Evolutionary conservation across 2,113 vertebrate genomes (phyloP).

Genomic region (Micromys minutus): DNA sequence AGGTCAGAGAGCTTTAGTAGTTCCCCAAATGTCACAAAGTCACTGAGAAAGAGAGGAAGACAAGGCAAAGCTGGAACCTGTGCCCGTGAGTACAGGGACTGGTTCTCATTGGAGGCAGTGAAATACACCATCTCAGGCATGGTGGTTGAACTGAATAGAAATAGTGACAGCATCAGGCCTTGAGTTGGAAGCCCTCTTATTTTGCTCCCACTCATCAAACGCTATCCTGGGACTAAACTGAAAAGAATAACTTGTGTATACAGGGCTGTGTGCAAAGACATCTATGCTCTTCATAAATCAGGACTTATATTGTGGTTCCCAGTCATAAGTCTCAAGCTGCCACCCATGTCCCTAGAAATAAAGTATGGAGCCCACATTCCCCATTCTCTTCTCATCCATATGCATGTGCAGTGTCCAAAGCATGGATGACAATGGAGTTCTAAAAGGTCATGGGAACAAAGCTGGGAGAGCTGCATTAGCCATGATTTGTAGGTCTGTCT

Average conservation of each 20-base stretch:
- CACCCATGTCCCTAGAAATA: background rate
- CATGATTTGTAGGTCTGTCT: constrained; percentile 68
- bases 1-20: background rate
- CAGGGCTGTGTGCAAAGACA: background rate
- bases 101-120: background rate
- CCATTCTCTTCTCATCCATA: rapidly evolving
- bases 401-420: background rate
- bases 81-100: background rate
- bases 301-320: background rate
- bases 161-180: background rate
- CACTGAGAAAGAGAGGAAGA: background rate
- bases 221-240: background rate
- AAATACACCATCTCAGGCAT: background rate
- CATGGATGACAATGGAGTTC: rapidly evolving
- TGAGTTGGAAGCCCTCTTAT: background rate
- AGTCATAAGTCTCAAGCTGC: background rate
- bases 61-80: background rate
- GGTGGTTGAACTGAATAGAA: background rate
- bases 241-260: background rate
- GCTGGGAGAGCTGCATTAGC: background rate
- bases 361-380: background rate
- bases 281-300: background rate
- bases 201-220: background rate
- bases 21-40: background rate
- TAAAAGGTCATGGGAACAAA: constrained; percentile 7